Conservation (phyloP, 1,140 invertebrate genomes). For the Halictus rubicundus region DNA sequence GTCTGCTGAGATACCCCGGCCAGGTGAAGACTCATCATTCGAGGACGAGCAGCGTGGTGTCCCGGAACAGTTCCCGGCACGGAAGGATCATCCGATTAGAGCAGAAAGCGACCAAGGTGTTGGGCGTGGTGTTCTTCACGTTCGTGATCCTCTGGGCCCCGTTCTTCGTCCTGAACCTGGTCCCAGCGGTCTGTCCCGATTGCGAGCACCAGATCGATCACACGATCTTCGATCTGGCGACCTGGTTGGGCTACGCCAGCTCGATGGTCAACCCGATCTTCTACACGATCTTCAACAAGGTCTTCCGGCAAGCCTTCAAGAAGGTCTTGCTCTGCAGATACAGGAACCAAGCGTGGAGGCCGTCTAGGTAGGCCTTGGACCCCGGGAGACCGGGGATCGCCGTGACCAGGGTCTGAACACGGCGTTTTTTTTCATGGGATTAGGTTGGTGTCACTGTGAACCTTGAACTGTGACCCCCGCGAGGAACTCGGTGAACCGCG, state of each 20-base stretch:
- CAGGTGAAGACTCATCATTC: conserved; percentile 84
- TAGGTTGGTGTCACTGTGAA: neutral
- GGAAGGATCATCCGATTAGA: conserved; percentile 91
- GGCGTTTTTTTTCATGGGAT: too few species aligned
- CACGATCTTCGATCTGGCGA: conserved; percentile 91
- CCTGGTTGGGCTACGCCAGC: conserved; percentile 95
- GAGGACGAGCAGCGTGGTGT: conserved; percentile 89
- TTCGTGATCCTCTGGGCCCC: conserved; percentile 97
- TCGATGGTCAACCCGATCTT: conserved; percentile 97
- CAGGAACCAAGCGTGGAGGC: conserved; percentile 69
- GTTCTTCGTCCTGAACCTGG: conserved; percentile 94
- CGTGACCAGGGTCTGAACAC: conserved; percentile 60
- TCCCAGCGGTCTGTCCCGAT: conserved; percentile 88
- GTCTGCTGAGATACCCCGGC: conserved; percentile 75
- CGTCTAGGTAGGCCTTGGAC: conserved; percentile 68
- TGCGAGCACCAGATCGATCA: conserved; percentile 88
- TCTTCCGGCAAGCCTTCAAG: conserved; percentile 94
- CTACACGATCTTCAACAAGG: conserved; percentile 97
- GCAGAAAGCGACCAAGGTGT: conserved; percentile 96
- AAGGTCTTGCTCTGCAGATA: conserved; percentile 89
- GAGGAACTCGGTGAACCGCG: neutral
- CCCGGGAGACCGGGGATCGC: conserved; percentile 65
- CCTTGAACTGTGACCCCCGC: neutral
- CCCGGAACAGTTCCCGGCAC: conserved; percentile 89
- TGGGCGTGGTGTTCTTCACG: conserved; percentile 95